phyloP scores from a whole-genome alignment of 1,140 invertebrate genomes.

The Lycorma delicatula region DNA sequence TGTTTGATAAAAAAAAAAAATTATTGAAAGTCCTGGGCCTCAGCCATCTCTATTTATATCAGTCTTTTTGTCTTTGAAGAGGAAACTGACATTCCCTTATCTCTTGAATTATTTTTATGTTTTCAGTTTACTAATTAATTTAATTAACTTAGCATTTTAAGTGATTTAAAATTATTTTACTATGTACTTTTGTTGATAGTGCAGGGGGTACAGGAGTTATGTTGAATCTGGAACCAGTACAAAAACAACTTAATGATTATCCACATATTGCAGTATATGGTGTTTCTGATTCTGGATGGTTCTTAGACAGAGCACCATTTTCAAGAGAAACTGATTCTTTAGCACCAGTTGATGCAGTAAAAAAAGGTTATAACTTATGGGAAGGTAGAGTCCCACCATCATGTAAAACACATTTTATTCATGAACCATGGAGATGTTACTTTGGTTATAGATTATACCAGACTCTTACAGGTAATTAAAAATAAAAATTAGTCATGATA shows the following conservation, averaged over 20 bases:
- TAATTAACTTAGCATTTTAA: no score
- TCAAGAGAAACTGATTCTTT: constrained; percentile 38
- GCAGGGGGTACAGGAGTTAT: constrained; percentile 88
- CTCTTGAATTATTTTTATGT: no score
- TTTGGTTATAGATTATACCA: constrained; percentile 87
- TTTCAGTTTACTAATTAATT: no score
- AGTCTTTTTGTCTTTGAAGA: no score
- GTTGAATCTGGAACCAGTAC: constrained; percentile 75
- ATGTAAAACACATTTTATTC: constrained; percentile 56
- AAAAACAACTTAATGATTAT: constrained; percentile 51
- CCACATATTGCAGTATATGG: constrained; percentile 63
- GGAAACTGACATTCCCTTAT: no score
- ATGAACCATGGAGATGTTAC: constrained; percentile 83
- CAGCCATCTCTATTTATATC: no score
- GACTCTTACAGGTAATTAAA: constrained; percentile 61
- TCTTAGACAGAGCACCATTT: constrained; percentile 72
- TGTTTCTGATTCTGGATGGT: constrained; percentile 88
- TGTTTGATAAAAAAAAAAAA: no score
- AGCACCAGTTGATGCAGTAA: constrained; percentile 55
- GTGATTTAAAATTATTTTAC: no score
- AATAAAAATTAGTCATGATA: neutral
- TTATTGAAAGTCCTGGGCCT: no score
- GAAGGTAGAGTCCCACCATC: constrained; percentile 64
- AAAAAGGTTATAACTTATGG: constrained; percentile 75
- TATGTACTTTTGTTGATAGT: no score